A percentile compares a stretch with the other conserved stretches of the same genome.
Evolutionary conservation across 2,888 invertebrate genomes (phyloP).

Genomic region (Megaustenia siamemsis): DNA sequence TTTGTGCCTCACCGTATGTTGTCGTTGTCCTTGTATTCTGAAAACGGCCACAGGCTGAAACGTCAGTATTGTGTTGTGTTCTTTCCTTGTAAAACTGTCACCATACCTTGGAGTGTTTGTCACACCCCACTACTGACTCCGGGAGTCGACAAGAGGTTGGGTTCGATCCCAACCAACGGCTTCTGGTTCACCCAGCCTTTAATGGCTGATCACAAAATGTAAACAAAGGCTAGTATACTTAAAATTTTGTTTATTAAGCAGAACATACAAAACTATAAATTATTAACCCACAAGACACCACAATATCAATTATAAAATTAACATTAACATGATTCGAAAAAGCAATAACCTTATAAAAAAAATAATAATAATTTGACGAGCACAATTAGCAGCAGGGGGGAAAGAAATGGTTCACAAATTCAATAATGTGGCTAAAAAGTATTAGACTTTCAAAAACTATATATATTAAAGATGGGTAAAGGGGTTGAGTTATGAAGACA

Average conservation of each 20-base stretch:
- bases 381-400: constrained; percentile 9
- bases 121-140: too few relatives aligned
- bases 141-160: too few relatives aligned
- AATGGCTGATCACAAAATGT: background rate
- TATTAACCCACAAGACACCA: constrained; percentile 56
- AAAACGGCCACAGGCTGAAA: too few relatives aligned
- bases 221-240: constrained; percentile 39
- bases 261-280: constrained; percentile 57
- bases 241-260: constrained; percentile 53
- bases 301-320: constrained; percentile 55
- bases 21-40: too few relatives aligned
- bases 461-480: background rate
- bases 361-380: constrained; percentile 9
- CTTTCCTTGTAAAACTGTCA: too few relatives aligned
- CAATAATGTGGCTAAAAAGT: constrained; percentile 23
- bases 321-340: constrained; percentile 43
- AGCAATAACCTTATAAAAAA: constrained; percentile 41
- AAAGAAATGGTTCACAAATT: constrained; percentile 11
- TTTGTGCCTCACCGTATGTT: too few relatives aligned
- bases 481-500: background rate
- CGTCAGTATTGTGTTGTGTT: too few relatives aligned
- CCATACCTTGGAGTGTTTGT: too few relatives aligned
- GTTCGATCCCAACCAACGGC: too few relatives aligned
- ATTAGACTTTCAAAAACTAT: background rate
- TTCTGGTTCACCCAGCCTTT: too few relatives aligned